phyloP scores from a whole-genome alignment of 2,888 invertebrate species.

The Tyria jacobaeae region DNA sequence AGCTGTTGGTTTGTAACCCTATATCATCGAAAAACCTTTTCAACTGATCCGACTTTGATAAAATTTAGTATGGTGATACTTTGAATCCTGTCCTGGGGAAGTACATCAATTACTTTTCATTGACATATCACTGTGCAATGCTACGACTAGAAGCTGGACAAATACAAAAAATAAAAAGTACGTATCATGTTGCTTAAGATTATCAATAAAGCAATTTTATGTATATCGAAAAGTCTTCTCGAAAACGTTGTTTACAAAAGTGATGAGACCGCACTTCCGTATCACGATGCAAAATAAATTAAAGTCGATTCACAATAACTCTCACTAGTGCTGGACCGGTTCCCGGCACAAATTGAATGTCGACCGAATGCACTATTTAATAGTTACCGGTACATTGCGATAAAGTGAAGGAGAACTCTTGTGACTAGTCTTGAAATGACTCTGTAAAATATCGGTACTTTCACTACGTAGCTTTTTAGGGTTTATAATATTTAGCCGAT shows the following conservation, averaged over 20 bases:
- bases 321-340: constrained; percentile 42
- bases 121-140: too few species aligned
- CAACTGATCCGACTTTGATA: too few species aligned
- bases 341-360: constrained; percentile 45
- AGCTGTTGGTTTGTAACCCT: too few species aligned
- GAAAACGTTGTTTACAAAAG: constrained; percentile 2
- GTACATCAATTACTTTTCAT: too few species aligned
- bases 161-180: too few species aligned
- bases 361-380: constrained; percentile 46
- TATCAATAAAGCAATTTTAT: neutral
- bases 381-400: constrained; percentile 32
- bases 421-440: constrained; percentile 23
- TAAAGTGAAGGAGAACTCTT: constrained; percentile 33
- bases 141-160: too few species aligned
- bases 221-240: neutral
- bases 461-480: constrained; percentile 29
- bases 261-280: constrained; percentile 3
- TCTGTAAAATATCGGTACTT: constrained; percentile 34
- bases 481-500: constrained; percentile 35
- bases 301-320: constrained; percentile 38
- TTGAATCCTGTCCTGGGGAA: too few species aligned
- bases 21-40: too few species aligned
- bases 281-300: constrained; percentile 41
- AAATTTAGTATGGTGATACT: too few species aligned
- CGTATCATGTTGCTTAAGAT: too few species aligned